Conservation (phyloP, 2,113 vertebrate species). For the Corythoichthys haematopterus region DNA sequence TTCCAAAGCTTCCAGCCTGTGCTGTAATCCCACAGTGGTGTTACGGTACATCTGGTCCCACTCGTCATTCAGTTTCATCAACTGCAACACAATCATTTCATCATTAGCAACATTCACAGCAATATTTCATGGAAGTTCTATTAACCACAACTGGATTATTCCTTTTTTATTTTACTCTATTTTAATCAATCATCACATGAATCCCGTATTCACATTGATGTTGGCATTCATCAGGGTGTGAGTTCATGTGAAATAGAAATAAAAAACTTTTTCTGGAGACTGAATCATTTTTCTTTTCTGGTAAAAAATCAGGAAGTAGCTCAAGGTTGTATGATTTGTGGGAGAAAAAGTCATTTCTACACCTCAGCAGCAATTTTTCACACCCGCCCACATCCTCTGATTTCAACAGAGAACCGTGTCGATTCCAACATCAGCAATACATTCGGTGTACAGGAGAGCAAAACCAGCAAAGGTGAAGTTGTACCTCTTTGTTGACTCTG, state of each 20-base stretch:
- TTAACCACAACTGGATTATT: not conserved
- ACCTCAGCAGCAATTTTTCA: slow-evolving; percentile 44
- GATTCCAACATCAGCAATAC: slow-evolving; percentile 39
- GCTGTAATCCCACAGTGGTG: slow-evolving; percentile 69
- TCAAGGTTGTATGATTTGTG: slow-evolving; percentile 18
- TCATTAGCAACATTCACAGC: slow-evolving; percentile 13
- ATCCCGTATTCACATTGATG: not conserved
- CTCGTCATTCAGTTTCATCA: slow-evolving; percentile 80
- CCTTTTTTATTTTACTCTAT: not conserved
- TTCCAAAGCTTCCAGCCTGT: slow-evolving; percentile 60
- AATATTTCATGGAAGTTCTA: not conserved
- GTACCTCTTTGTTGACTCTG: slow-evolving; percentile 75
- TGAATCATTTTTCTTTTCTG: not conserved
- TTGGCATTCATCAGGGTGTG: slow-evolving; percentile 3
- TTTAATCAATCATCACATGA: not conserved
- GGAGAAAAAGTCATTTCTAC: slow-evolving; percentile 20
- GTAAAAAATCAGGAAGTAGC: slow-evolving; percentile 14
- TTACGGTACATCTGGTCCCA: slow-evolving; percentile 79
- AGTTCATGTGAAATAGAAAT: slow-evolving; percentile 8
- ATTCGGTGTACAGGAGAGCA: slow-evolving; percentile 3
- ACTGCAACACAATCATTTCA: slow-evolving; percentile 56
- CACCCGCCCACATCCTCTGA: slow-evolving; percentile 45
- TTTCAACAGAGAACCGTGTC: slow-evolving; percentile 35
- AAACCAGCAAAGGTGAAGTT: not conserved
- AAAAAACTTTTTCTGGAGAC: slow-evolving; percentile 1